Evolutionary conservation across 2,113 vertebrate species (phyloP).

Genomic region (Muntiacus muntjak): DNA sequence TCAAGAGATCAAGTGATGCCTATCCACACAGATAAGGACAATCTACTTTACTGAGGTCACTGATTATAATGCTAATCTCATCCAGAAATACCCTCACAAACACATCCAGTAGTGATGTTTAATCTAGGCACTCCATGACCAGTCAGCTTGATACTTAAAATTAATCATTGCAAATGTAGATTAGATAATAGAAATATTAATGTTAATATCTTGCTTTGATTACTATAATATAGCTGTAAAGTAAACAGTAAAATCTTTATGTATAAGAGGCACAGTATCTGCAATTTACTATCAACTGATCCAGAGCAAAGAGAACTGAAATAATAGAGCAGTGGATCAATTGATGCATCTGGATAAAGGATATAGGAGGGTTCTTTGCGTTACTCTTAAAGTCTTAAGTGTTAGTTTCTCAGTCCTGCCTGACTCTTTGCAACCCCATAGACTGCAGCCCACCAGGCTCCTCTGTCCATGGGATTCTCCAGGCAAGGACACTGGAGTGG

Average conservation of each 20-base stretch:
- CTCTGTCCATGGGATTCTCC: not conserved
- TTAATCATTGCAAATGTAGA: not conserved
- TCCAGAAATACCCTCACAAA: not conserved
- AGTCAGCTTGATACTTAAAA: not conserved
- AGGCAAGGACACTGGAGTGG: not conserved
- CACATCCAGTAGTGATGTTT: not conserved
- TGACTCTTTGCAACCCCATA: not conserved
- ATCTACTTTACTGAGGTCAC: not conserved
- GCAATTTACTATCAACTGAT: not conserved
- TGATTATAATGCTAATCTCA: not conserved
- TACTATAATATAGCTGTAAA: not conserved
- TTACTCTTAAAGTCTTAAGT: not conserved
- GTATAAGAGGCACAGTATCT: not conserved
- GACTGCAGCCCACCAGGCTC: not conserved
- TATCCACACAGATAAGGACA: not conserved
- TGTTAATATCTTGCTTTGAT: not conserved
- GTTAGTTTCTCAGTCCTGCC: not conserved
- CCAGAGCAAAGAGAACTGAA: not conserved
- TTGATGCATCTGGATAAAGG: not conserved
- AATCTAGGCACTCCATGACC: not conserved
- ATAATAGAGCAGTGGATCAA: not conserved
- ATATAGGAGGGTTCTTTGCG: not conserved
- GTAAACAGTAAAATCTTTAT: not conserved
- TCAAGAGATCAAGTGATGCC: not conserved
- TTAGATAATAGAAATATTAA: not conserved